Evolutionary conservation across 1,140 invertebrate species (phyloP).

Genomic region (Euschistus heros): DNA sequence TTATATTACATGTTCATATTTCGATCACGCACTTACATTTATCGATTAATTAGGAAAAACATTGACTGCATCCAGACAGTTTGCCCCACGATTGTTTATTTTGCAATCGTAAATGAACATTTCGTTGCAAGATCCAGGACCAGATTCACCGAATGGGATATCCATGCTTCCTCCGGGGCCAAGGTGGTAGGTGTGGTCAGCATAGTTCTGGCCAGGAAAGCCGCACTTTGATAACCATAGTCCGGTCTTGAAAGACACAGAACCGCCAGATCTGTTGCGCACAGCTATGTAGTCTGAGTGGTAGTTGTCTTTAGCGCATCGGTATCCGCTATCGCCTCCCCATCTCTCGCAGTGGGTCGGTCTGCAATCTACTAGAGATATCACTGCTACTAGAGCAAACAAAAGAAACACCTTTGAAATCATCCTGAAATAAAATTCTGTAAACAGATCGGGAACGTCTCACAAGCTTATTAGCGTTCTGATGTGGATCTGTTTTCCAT

Average conservation of each 20-base stretch:
- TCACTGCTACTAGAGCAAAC: not conserved
- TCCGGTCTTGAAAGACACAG: not conserved
- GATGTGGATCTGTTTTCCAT: no score
- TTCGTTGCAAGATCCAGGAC: slow-evolving; percentile 1
- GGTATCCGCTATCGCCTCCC: not conserved
- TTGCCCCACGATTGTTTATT: not conserved
- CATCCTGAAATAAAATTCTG: no score
- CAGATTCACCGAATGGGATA: not conserved
- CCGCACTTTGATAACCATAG: not conserved
- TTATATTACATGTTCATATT: no score
- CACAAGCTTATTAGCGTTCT: no score
- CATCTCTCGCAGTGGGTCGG: not conserved
- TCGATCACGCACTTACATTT: no score
- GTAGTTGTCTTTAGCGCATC: slow-evolving; percentile 1
- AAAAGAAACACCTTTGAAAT: no score
- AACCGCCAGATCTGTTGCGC: not conserved
- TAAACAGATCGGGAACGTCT: no score
- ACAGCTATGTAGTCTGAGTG: not conserved
- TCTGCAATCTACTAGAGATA: not conserved
- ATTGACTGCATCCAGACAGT: not conserved
- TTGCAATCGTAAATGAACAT: not conserved
- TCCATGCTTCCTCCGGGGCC: not conserved
- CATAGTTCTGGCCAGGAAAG: not conserved
- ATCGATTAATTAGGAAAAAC: not conserved
- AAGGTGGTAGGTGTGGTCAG: not conserved